Conservation (phyloP, 2,888 invertebrate genomes). For the Platycnemis pennipes region DNA sequence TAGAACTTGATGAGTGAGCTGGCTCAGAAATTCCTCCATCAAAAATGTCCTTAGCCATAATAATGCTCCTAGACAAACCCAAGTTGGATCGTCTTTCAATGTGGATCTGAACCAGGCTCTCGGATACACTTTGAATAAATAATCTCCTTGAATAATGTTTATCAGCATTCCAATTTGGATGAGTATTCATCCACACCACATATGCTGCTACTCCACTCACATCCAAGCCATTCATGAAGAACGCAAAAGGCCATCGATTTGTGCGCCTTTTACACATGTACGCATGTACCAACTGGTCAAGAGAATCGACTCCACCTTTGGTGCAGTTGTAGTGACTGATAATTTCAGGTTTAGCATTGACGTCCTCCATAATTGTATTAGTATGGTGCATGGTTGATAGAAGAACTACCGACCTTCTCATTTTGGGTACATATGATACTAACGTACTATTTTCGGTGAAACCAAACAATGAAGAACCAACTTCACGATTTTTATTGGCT, state of each 20-base stretch:
- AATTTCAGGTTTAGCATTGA: neutral
- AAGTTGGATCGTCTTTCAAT: slow-evolving; percentile 18
- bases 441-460: neutral
- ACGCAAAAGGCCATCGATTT: slow-evolving; percentile 7
- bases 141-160: neutral
- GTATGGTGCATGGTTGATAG: slow-evolving; percentile 21
- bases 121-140: slow-evolving; percentile 3
- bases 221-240: slow-evolving; percentile 44
- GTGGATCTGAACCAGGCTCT: slow-evolving; percentile 29
- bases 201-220: neutral
- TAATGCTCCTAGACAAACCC: neutral
- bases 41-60: neutral
- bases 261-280: neutral
- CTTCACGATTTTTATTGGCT: slow-evolving; percentile 18
- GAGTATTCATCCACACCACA: neutral
- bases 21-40: neutral
- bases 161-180: slow-evolving; percentile 32
- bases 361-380: neutral
- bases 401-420: slow-evolving; percentile 10
- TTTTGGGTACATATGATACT: neutral
- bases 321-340: neutral
- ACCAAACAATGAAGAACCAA: slow-evolving; percentile 11
- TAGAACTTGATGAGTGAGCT: neutral
- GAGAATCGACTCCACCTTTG: slow-evolving; percentile 14
- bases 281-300: slow-evolving; percentile 20